phyloP scores from a whole-genome alignment of 2,888 invertebrate genomes.

The Apocheima hispidaria region DNA sequence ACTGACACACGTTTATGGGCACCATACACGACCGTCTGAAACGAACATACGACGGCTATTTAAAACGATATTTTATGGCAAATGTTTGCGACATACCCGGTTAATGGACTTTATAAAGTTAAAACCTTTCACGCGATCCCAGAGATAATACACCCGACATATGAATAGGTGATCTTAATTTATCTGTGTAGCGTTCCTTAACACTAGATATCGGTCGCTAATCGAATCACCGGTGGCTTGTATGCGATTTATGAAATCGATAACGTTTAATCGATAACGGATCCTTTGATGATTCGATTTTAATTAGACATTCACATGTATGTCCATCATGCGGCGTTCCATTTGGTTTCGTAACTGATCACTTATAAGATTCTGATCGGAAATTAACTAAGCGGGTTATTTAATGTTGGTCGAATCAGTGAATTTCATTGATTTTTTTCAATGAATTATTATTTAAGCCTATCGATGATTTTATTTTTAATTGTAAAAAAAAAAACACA shows the following conservation, averaged over 20 bases:
- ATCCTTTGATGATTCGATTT: constrained; percentile 64
- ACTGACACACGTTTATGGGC: constrained; percentile 70
- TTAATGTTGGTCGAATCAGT: not conserved
- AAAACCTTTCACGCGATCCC: constrained; percentile 73
- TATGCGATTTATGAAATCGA: constrained; percentile 73
- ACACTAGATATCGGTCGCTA: constrained; percentile 71
- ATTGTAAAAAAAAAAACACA: too few relatives aligned
- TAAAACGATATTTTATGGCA: constrained; percentile 67
- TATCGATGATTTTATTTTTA: too few relatives aligned
- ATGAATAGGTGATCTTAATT: constrained; percentile 85
- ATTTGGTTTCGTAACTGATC: constrained; percentile 49
- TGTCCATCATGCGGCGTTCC: constrained; percentile 46
- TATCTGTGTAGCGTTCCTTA: constrained; percentile 78
- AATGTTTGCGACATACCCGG: constrained; percentile 71
- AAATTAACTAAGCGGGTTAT: constrained; percentile 39
- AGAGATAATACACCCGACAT: constrained; percentile 75
- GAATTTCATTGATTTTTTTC: too few relatives aligned
- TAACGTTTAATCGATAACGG: constrained; percentile 63
- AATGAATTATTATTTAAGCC: too few relatives aligned
- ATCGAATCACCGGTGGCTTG: constrained; percentile 71
- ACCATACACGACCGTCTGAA: constrained; percentile 53
- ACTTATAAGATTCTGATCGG: constrained; percentile 51
- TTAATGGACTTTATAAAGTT: constrained; percentile 76
- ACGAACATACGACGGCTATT: constrained; percentile 53
- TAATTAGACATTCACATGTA: constrained; percentile 58